Percentiles rank a stretch among this genome's conserved stretches.
Conservation (phyloP, 2,888 invertebrate genomes). For the Cacoxenus indagator region DNA sequence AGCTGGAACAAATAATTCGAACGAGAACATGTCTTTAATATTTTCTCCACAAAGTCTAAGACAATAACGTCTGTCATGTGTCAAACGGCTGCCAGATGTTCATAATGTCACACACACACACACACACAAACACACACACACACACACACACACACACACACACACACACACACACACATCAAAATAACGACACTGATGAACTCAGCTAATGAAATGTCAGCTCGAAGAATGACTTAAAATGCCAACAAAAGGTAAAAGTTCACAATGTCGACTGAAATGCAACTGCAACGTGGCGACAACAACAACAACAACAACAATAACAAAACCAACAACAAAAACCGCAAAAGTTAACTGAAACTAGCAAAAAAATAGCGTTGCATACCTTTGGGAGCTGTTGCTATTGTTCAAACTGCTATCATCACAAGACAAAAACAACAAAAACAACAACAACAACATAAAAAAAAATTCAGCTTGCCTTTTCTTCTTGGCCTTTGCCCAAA, state of each 20-base stretch:
- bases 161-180: too few relatives aligned
- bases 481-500: not conserved
- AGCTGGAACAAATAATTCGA: too few relatives aligned
- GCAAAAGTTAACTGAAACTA: too few relatives aligned
- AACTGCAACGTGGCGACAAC: not conserved
- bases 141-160: too few relatives aligned
- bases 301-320: not conserved
- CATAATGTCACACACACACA: too few relatives aligned
- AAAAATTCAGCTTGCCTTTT: constrained; percentile 3
- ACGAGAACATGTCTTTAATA: too few relatives aligned
- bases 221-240: not conserved
- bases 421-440: not conserved
- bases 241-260: not conserved
- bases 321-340: not conserved
- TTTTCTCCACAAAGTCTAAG: too few relatives aligned
- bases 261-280: not conserved
- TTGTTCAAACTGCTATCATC: not conserved
- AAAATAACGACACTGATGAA: not conserved
- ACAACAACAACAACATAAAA: not conserved
- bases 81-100: too few relatives aligned
- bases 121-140: too few relatives aligned
- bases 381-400: not conserved
- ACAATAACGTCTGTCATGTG: too few relatives aligned
- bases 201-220: constrained; percentile 13
- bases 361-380: not conserved